phyloP scores from a whole-genome alignment of 2,797 vertebrate species.

The Cephalopachus bancanus region DNA sequence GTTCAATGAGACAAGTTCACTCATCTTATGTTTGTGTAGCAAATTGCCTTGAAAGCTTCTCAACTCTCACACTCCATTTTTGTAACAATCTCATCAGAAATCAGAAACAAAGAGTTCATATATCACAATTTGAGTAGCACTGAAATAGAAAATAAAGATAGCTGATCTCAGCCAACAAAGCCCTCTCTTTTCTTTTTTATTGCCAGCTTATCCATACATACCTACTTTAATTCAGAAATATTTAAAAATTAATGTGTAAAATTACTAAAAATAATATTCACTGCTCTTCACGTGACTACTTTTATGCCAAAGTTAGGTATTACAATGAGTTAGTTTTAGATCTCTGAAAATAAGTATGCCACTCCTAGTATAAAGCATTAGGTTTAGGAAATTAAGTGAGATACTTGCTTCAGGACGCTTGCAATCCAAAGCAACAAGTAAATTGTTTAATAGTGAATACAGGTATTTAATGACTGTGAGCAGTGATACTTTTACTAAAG shows the following conservation, averaged over 20 bases:
- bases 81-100: not conserved
- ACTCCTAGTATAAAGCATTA: not conserved
- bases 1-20: not conserved
- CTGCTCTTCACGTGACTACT: not conserved
- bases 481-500: not conserved
- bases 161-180: not conserved
- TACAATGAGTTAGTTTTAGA: not conserved
- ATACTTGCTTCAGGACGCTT: not conserved
- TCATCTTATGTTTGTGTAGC: not conserved
- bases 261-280: not conserved
- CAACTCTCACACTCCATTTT: not conserved
- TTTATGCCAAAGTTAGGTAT: not conserved
- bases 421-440: not conserved
- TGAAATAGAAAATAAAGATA: constrained; percentile 1
- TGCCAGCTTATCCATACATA: not conserved
- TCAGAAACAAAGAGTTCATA: not conserved
- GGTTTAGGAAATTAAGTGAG: not conserved
- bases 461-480: not conserved
- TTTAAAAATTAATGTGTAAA: not conserved
- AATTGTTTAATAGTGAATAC: not conserved
- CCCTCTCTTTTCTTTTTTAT: not conserved
- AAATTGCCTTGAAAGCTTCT: not conserved
- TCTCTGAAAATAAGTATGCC: not conserved
- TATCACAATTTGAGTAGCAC: not conserved
- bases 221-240: not conserved